These are phyloP conservation scores for Cochlearius cochlearius DNA, from an alignment of 2,113 vertebrate species.

Conservation along the genomic window DNA sequence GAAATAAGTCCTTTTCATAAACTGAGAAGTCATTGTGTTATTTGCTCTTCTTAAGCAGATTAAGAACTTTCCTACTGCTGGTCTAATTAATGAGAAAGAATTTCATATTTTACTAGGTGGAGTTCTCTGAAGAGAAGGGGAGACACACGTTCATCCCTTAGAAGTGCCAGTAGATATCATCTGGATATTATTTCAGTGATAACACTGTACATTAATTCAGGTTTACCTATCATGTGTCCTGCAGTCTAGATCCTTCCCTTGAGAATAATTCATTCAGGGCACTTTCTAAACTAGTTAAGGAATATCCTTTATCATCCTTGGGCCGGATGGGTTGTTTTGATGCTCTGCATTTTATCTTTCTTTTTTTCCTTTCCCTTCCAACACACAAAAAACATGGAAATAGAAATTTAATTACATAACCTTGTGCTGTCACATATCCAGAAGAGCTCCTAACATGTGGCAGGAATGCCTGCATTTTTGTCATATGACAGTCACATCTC, in stretches of 20 bases:
- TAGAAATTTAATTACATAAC: neutral
- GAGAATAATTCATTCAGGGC: neutral
- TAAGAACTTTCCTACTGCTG: neutral
- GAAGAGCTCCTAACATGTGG: neutral
- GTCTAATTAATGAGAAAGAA: neutral
- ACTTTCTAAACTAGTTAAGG: neutral
- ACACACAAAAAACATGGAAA: neutral
- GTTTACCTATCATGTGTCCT: neutral
- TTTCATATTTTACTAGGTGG: neutral
- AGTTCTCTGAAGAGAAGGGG: neutral
- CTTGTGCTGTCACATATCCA: neutral
- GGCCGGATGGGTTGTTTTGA: neutral
- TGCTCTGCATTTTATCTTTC: neutral
- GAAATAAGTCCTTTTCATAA: neutral
- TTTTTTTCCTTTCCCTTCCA: neutral
- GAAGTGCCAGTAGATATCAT: neutral
- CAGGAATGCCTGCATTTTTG: neutral
- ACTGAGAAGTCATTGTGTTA: neutral
- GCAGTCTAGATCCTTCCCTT: neutral
- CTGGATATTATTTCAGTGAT: neutral
- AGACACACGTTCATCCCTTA: neutral
- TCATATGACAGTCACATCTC: neutral
- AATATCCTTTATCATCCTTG: neutral
- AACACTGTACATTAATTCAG: neutral
- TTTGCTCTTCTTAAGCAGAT: neutral